These are phyloP conservation scores for Anabacerthia variegaticeps DNA, from an alignment of 2,797 vertebrate genomes.

Conservation along the genomic window DNA sequence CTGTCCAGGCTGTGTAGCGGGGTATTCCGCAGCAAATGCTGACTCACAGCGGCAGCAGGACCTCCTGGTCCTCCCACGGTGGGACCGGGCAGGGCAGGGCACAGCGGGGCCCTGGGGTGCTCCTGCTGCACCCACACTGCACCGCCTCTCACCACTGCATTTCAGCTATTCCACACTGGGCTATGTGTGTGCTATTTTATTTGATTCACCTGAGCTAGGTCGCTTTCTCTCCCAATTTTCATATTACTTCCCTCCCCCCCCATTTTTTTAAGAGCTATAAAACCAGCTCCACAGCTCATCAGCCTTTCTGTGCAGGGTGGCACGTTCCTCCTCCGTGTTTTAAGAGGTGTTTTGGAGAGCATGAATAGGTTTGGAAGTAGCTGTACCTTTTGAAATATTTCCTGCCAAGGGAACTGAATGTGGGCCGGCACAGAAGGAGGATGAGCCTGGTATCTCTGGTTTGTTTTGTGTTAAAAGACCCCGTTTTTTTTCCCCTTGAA, in stretches of 20 bases:
- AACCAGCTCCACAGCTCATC: neutral
- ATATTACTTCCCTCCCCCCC: neutral
- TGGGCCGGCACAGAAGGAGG: neutral
- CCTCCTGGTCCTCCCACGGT: neutral
- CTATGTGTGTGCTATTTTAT: neutral
- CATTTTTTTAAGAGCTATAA: neutral
- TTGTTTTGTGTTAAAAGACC: neutral
- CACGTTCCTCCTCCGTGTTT: neutral
- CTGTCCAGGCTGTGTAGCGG: neutral
- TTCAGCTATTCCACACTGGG: neutral
- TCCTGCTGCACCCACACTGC: slow-evolving; percentile 6
- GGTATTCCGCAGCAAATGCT: slow-evolving; percentile 19
- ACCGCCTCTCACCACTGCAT: neutral
- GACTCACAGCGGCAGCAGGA: slow-evolving; percentile 37
- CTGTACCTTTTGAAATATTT: neutral
- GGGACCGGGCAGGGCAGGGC: neutral
- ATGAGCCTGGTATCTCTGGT: neutral
- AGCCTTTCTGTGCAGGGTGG: neutral
- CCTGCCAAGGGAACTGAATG: neutral
- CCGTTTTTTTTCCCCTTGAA: neutral
- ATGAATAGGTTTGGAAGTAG: neutral
- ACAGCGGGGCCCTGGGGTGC: neutral
- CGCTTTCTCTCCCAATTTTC: neutral
- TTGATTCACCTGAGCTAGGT: neutral
- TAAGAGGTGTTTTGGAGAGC: neutral